Conservation (phyloP, 2,888 invertebrate species). For the Sinodicranocentrus sp. region DNA sequence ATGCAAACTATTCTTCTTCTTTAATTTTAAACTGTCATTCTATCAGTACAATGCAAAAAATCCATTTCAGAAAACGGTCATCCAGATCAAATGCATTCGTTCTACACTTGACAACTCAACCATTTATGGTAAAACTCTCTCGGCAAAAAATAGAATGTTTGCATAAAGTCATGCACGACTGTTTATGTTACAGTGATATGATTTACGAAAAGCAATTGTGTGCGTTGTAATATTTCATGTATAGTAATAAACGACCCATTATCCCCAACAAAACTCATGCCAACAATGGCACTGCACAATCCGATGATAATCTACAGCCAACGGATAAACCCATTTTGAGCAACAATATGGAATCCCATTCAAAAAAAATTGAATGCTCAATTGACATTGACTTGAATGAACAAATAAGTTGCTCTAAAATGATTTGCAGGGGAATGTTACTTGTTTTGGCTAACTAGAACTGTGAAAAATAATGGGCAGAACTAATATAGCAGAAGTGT, state of each 20-base stretch:
- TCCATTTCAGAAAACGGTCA: conserved; percentile 17
- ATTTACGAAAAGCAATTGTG: neutral
- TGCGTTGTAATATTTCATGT: conserved; percentile 2
- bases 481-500: conserved; percentile 4
- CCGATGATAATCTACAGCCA: neutral
- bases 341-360: neutral
- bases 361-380: neutral
- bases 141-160: too few relatives aligned
- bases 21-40: too few relatives aligned
- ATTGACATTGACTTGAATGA: conserved; percentile 30
- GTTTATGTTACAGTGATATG: too few relatives aligned
- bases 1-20: too few relatives aligned
- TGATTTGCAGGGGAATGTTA: neutral
- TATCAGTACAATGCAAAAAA: too few relatives aligned
- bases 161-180: too few relatives aligned
- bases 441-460: neutral
- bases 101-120: neutral
- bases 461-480: neutral
- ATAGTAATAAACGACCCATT: neutral
- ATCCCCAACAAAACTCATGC: neutral
- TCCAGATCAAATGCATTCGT: conserved; percentile 23
- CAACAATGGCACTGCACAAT: conserved; percentile 2
- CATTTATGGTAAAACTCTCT: conserved; percentile 17
- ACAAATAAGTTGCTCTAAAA: conserved; percentile 16
- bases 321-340: conserved; percentile 15